Base-by-base conservation (phyloP, 2,113 vertebrate species). In the Plectropomus leopardus region DNA sequence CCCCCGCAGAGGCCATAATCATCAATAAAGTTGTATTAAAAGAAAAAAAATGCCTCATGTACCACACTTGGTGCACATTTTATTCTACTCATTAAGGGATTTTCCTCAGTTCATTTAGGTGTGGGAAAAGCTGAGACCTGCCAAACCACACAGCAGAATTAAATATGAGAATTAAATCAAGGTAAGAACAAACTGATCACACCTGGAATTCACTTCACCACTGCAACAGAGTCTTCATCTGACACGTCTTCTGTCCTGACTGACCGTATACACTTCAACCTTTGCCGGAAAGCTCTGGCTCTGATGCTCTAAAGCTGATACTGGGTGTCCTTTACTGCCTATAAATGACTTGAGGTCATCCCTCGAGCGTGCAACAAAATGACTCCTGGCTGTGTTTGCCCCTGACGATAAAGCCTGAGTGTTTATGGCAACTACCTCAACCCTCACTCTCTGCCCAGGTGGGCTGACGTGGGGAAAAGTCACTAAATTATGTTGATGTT, bases 321-420 rank as follows among this genome's bases (percentile, higher is more conserved):
- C 76, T 78, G 55, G 72, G 70, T 80, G 82, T 90, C 77, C 66
- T 93, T 92, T 87, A 94, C 72, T 30, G 88, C 85, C 90, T 78
- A 59, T 90, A 89, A 94, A 94, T 90, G 80, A 76, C 86, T 89
- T 58, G 34, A 93, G 89, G 91, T 93, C 93, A 91, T 92, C 78
- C 84, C 76, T 85, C 89, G 75, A 86, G 84, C 78, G 84, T 81
- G 84, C 70, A 75, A 85, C 85, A 84, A 88, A 90, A 92, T 83
- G 80, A 79, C 72, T 88, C 30, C 76, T 68, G 89, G 86, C 60
- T 64, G 57, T 44, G 23, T 86, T 87, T 34, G 23, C 47, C 30
- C 58, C 34, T 42, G 74, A 86, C 87, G 78, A 86, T 89, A 89
- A 89, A 88, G 79, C 24, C 30, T 3, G 55, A 85, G 77, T 83